Conservation (phyloP, 2,797 vertebrate species). For the Labeo calbasu region DNA sequence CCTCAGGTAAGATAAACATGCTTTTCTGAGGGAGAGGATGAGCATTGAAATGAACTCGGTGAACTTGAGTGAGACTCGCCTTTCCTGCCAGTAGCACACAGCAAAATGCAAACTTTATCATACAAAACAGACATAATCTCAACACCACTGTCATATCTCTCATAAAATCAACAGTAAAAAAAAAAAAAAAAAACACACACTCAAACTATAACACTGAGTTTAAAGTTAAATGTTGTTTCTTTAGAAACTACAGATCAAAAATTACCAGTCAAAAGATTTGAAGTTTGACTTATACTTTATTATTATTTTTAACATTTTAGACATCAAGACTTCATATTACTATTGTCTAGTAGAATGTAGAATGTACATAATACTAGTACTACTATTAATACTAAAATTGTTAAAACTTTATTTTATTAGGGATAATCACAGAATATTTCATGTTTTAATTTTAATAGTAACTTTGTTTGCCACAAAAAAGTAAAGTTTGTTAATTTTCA, state of each 20-base stretch:
- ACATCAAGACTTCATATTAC: no score
- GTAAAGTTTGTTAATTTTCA: no score
- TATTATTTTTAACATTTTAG: no score
- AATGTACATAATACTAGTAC: no score
- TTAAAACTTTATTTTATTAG: no score
- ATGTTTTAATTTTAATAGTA: no score
- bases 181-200: no score
- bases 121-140: background rate
- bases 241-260: background rate
- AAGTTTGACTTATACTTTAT: background rate
- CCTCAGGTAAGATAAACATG: background rate
- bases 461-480: no score
- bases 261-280: background rate
- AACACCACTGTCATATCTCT: background rate
- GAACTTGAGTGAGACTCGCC: constrained; percentile 9
- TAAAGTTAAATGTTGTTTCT: background rate
- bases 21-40: constrained; percentile 1
- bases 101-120: background rate
- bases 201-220: background rate
- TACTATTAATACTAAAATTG: no score
- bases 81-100: background rate
- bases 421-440: no score
- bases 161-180: background rate
- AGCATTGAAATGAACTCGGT: constrained; percentile 8
- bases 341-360: no score